Conservation (phyloP, 2,797 vertebrate genomes). For the Scarus forsteni region DNA sequence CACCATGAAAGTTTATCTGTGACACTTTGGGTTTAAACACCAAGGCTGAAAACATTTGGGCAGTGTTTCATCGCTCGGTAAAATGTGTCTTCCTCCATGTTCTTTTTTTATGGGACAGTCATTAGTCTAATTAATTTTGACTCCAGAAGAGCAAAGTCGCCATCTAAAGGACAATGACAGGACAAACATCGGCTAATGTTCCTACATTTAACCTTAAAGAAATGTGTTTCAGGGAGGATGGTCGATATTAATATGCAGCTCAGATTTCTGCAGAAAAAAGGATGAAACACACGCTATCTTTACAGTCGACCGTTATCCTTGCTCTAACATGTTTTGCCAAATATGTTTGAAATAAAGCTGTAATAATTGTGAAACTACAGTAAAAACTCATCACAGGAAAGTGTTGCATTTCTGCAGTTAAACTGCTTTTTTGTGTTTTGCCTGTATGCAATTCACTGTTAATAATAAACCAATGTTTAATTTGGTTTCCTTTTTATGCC, state of each 20-base stretch:
- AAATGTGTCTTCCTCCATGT: neutral
- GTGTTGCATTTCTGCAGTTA: too few relatives aligned
- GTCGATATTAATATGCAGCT: neutral
- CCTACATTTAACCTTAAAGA: neutral
- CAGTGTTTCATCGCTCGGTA: neutral
- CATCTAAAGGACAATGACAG: neutral
- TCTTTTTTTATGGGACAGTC: neutral
- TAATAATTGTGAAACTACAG: too few relatives aligned
- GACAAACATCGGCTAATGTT: neutral
- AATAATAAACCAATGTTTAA: too few relatives aligned
- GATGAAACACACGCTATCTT: neutral
- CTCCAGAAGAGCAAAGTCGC: neutral
- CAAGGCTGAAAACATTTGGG: neutral
- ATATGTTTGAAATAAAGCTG: too few relatives aligned
- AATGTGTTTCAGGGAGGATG: neutral
- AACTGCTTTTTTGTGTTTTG: too few relatives aligned
- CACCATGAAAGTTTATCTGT: neutral
- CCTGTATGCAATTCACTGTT: too few relatives aligned
- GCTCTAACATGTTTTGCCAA: too few relatives aligned
- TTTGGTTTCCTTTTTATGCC: too few relatives aligned
- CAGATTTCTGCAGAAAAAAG: neutral
- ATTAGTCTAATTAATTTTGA: neutral
- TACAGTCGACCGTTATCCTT: too few relatives aligned
- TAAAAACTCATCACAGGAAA: too few relatives aligned
- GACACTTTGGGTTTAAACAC: neutral